Evolutionary conservation across 2,888 invertebrate genomes (phyloP).

Genomic region (Drosophila demipolita): DNA sequence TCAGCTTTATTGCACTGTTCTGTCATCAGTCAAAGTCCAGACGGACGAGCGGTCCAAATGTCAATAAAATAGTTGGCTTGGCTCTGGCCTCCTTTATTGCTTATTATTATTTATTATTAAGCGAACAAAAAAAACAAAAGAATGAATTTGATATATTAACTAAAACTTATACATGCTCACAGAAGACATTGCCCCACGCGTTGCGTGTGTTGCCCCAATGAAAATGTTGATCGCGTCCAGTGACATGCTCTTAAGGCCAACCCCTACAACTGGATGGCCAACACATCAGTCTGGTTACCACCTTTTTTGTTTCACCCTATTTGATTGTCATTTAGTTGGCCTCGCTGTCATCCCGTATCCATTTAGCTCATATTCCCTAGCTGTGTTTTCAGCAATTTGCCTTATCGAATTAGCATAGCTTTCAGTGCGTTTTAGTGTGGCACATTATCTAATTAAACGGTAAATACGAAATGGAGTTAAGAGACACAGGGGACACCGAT

Average conservation of each 20-base stretch:
- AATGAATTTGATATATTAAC: constrained; percentile 43
- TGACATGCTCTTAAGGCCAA: constrained; percentile 46
- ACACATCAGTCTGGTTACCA: neutral
- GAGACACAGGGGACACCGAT: constrained; percentile 14
- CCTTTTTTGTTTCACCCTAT: constrained; percentile 16
- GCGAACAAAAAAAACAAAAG: constrained; percentile 23
- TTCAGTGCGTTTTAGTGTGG: constrained; percentile 30
- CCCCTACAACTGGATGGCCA: no score
- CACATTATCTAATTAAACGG: constrained; percentile 68
- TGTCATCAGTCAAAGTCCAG: neutral
- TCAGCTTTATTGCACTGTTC: constrained; percentile 34
- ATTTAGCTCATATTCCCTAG: constrained; percentile 1
- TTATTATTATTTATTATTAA: constrained; percentile 75
- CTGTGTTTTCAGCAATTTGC: neutral
- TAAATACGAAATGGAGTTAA: constrained; percentile 50
- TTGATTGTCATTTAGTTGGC: constrained; percentile 31
- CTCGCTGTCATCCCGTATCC: neutral
- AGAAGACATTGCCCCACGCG: constrained; percentile 39
- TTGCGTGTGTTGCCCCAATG: constrained; percentile 68
- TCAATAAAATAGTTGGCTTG: constrained; percentile 58
- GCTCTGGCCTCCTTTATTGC: constrained; percentile 50
- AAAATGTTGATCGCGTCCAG: constrained; percentile 65
- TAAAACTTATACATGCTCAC: constrained; percentile 60
- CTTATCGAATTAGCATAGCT: constrained; percentile 60
- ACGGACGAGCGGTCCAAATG: constrained; percentile 34